phyloP scores from a whole-genome alignment of 92 coral and sea anemone species.

The Porites cylindrica region DNA sequence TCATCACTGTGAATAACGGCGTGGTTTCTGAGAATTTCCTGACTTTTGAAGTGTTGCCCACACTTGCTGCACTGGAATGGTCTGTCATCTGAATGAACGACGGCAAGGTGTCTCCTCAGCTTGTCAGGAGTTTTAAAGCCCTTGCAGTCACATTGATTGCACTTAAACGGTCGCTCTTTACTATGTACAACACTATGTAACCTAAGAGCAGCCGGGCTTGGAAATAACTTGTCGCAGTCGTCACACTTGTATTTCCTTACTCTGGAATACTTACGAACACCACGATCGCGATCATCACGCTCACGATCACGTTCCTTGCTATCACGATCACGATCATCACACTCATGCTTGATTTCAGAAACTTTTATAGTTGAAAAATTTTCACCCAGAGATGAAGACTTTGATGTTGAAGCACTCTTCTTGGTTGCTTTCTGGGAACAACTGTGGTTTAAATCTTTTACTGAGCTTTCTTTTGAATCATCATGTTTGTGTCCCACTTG shows the following conservation, averaged over 20 bases:
- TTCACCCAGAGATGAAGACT: background rate
- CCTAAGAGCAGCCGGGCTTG: background rate
- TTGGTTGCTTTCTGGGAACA: background rate
- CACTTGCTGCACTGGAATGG: slow-evolving; percentile 2
- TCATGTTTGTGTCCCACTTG: too few species aligned
- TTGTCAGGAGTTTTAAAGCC: slow-evolving; percentile 13
- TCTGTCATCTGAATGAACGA: background rate
- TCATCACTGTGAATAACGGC: background rate
- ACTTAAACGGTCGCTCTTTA: background rate
- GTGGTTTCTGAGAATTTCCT: background rate
- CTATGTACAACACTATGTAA: slow-evolving; percentile 3
- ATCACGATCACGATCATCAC: too few species aligned
- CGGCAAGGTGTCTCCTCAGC: background rate
- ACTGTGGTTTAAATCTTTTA: too few species aligned
- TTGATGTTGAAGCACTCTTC: background rate
- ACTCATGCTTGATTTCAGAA: too few species aligned
- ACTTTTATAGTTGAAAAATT: background rate
- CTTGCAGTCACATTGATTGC: slow-evolving; percentile 2
- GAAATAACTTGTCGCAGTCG: background rate
- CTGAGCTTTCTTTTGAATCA: too few species aligned
- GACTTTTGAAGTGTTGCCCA: background rate
- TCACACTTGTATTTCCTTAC: background rate
- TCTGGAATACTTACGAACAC: background rate
- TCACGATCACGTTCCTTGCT: background rate
- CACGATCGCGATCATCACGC: background rate